Conservation (phyloP, 1,140 invertebrate genomes). For the Phocides pigmalion region DNA sequence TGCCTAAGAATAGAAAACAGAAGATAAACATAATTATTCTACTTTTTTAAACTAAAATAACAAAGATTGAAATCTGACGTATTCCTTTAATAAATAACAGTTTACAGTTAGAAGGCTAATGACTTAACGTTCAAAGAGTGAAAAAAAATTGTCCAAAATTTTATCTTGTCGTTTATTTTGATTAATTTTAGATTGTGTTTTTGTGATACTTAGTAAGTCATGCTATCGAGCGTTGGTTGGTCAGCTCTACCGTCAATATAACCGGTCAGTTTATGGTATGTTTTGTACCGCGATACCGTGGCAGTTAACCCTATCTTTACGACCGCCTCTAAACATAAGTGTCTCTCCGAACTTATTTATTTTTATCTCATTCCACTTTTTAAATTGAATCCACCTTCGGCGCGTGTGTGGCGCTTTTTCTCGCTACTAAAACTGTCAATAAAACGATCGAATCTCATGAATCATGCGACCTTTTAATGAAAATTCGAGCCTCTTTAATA, state of each 20-base stretch:
- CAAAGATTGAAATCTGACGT: too few relatives aligned
- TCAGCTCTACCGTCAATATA: constrained; percentile 49
- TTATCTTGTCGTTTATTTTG: too few relatives aligned
- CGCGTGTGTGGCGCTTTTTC: constrained; percentile 73
- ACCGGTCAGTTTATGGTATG: constrained; percentile 79
- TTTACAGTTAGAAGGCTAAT: too few relatives aligned
- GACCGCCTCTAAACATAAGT: constrained; percentile 80
- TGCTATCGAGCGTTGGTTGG: constrained; percentile 35
- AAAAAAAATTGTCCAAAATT: too few relatives aligned
- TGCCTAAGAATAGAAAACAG: too few relatives aligned
- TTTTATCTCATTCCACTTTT: constrained; percentile 81
- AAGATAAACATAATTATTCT: too few relatives aligned
- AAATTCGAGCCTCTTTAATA: constrained; percentile 69
- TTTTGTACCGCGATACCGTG: constrained; percentile 74
- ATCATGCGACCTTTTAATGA: constrained; percentile 72
- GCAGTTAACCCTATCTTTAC: constrained; percentile 83
- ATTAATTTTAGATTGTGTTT: background rate
- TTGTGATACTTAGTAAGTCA: constrained; percentile 3
- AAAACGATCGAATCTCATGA: constrained; percentile 64
- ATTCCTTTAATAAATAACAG: too few relatives aligned
- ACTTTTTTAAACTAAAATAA: too few relatives aligned
- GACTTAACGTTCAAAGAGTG: too few relatives aligned
- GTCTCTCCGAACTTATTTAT: constrained; percentile 80
- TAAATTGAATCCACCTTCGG: constrained; percentile 79
- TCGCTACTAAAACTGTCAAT: constrained; percentile 77